A percentile compares a stretch with the other conserved stretches of the same genome.
phyloP scores from a whole-genome alignment of 2,797 vertebrate genomes.

The Limnodromus scolopaceus region DNA sequence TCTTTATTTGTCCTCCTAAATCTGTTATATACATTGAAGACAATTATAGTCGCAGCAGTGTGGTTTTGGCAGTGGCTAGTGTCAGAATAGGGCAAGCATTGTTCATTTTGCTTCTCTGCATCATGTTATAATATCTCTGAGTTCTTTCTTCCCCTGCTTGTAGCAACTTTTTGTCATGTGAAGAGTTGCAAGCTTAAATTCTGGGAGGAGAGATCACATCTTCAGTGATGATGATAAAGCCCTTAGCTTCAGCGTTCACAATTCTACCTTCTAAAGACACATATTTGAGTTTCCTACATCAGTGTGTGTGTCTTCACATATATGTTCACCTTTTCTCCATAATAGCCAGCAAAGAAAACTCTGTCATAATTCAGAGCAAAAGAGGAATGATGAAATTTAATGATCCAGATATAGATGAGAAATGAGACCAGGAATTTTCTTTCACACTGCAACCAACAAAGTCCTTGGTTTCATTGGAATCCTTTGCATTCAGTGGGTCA shows the following conservation, averaged over 20 bases:
- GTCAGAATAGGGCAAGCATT: background rate
- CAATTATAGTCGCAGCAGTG: background rate
- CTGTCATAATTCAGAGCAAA: background rate
- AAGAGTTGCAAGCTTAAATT: background rate
- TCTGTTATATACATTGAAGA: background rate
- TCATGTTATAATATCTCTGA: background rate
- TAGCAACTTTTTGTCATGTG: background rate
- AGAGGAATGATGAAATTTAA: background rate
- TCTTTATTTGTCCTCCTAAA: background rate
- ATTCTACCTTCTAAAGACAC: background rate
- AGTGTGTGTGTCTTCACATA: background rate
- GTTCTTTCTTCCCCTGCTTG: background rate
- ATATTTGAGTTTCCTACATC: background rate
- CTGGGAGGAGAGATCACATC: background rate
- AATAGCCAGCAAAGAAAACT: background rate
- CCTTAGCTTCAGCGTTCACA: background rate
- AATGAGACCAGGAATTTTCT: background rate
- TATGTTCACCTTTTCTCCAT: background rate
- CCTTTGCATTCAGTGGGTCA: background rate
- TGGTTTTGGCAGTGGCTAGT: background rate
- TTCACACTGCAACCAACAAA: background rate
- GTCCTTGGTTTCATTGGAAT: background rate
- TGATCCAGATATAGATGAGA: background rate
- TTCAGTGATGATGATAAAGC: background rate
- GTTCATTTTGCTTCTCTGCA: background rate